Evolutionary conservation across 1,140 invertebrate genomes (phyloP), one percentile per base, ranked within the genome.

Genomic region (Anastatus disparis): DNA sequence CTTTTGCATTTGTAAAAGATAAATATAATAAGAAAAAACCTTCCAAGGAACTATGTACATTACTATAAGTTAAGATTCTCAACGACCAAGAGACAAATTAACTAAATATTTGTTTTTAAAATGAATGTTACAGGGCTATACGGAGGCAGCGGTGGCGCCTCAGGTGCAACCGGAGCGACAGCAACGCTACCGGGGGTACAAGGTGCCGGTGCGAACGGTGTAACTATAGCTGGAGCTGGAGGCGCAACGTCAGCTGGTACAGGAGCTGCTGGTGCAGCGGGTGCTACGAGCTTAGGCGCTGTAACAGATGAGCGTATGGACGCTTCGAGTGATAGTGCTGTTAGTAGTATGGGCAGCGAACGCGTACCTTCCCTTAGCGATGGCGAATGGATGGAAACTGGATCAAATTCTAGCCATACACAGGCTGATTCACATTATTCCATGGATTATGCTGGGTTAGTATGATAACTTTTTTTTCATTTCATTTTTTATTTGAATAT

Each of bases 311-410:
- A 94, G 83, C 88, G 93, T 48, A 87, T 93, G 79, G 93, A 95
- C 78, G 92, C 93, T 0, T 94, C 93, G 24, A 92, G 90, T 77
- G 94, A 96, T 83, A 95, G 93, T 81, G 94, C 94, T 7, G 94
- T 95, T 35, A 95, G 94, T 71, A 95, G 94, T 2, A 95, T 96
- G 94, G 94, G 94, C 8, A 95, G 94, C 7, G 94, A 95, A 78
- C 87, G 94, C n/a, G 93, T 95, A 17, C 93, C 93, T 1, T 95
- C 93, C 0, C 85, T 95, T 1, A 94, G 93, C 10, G 94, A 95
- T 79, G 93, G 92, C 17, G 94, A 95, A 76, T 95, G 94, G 94
- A 93, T 94, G 82, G 94, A 95, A 78, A 90, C 89, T 35, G 93
- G 93, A 17, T 94, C 92, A 38, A 94, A 96, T 79, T 94, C 93